phyloP scores from a whole-genome alignment of 1,140 invertebrate genomes.

The Holcopasites calliopsidis region DNA sequence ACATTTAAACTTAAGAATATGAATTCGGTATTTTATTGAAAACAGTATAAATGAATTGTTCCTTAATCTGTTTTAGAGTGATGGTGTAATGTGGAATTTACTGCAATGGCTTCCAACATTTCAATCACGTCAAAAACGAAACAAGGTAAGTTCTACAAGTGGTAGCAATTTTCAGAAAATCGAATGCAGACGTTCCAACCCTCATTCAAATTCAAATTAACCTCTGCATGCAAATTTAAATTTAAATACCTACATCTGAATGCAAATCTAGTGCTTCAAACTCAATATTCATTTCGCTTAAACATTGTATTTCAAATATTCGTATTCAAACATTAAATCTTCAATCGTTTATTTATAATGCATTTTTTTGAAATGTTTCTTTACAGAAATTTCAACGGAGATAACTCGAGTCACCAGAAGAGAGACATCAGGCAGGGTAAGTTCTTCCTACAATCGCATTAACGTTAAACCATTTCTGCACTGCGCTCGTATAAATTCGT shows the following conservation, averaged over 20 bases:
- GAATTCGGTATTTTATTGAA: neutral
- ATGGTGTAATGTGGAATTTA: conserved; percentile 69
- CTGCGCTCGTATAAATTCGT: too few species aligned
- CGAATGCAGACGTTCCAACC: neutral
- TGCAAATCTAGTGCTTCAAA: too few species aligned
- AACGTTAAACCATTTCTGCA: neutral
- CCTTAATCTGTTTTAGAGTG: conserved; percentile 64
- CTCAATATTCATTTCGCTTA: too few species aligned
- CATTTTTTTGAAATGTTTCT: too few species aligned
- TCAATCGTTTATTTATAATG: too few species aligned
- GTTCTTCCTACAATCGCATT: conserved; percentile 12
- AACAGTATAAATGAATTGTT: neutral
- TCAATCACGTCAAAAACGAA: conserved; percentile 67
- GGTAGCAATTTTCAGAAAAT: too few species aligned
- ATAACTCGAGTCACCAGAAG: conserved; percentile 49
- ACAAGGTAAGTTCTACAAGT: conserved; percentile 71
- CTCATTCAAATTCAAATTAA: neutral
- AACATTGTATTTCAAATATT: too few species aligned
- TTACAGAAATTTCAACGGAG: conserved; percentile 70
- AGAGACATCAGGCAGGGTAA: conserved; percentile 49
- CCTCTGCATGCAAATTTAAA: neutral
- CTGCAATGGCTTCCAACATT: conserved; percentile 69
- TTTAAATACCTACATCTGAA: neutral
- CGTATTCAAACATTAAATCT: neutral
- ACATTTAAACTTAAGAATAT: neutral